phyloP scores from a whole-genome alignment of 1,140 invertebrate species.

The Drosophila lowei region DNA sequence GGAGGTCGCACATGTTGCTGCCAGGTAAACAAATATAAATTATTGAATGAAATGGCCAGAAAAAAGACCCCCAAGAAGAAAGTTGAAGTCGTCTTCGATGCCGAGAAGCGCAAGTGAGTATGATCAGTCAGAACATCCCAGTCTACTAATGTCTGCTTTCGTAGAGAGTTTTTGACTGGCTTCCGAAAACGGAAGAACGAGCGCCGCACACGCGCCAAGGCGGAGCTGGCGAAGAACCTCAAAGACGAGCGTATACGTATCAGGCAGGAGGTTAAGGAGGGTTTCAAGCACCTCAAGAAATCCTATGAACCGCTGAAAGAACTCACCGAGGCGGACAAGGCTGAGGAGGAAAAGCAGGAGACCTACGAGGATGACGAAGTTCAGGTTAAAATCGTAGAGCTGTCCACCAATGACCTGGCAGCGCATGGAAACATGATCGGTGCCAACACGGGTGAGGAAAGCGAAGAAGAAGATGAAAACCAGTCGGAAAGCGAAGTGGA shows the following conservation, averaged over 20 bases:
- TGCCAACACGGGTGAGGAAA: conserved; percentile 85
- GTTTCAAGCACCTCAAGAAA: conserved; percentile 84
- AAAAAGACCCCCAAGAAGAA: conserved; percentile 84
- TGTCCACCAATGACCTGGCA: conserved; percentile 87
- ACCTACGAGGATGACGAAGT: conserved; percentile 90
- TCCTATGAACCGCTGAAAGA: conserved; percentile 87
- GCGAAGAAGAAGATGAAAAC: conserved; percentile 76
- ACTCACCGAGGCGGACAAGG: conserved; percentile 87
- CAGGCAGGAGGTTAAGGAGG: conserved; percentile 87
- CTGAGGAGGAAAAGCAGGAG: conserved; percentile 84
- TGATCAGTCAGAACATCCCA: not conserved
- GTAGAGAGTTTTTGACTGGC: conserved; percentile 89
- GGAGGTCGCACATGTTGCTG: conserved; percentile 30
- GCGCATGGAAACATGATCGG: conserved; percentile 88
- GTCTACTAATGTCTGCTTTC: not conserved
- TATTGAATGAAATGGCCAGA: conserved; percentile 48
- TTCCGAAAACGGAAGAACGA: conserved; percentile 91
- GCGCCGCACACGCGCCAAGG: conserved; percentile 88
- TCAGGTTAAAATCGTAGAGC: conserved; percentile 89
- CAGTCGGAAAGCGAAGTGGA: conserved; percentile 78
- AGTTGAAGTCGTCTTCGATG: conserved; percentile 85
- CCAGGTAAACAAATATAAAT: conserved; percentile 50
- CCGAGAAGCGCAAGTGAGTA: conserved; percentile 85
- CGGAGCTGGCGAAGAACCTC: conserved; percentile 87
- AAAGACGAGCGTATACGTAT: conserved; percentile 90